Base-by-base conservation (phyloP, 2,113 vertebrate genomes). In the Phyllostomus hastatus region DNA sequence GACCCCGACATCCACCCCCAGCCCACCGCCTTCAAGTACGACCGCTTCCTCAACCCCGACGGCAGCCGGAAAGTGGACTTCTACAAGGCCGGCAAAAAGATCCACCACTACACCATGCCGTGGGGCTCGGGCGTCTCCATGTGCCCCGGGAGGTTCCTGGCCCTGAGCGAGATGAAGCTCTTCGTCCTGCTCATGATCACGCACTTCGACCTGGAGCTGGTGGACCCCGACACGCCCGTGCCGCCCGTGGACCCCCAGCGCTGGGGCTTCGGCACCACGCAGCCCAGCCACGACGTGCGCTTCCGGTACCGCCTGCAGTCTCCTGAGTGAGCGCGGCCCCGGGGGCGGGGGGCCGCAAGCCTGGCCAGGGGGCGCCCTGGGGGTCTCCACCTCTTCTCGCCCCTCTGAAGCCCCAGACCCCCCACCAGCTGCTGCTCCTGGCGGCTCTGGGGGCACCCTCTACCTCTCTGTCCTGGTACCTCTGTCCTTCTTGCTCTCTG, bases 91-190 rank as follows among this genome's bases (percentile, higher is more conserved):
- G 99, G 99, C 22, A 99, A 98, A 95, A 99, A 97, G 93, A 95
- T 99, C 89, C 99, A 99, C 91, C 99, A 99, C 43, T 99, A 98
- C 97, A 99, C 2, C 98, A 99, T 99, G 99, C 99, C 99, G 0
- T 99, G 99, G 99, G 99, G 99, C 0, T 98, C 99, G 0, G 99
- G 99, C 1, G 92, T 98, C 48, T 99, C 99, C 89, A 99, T 98
- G 93, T 99, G 99, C 59, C 99, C 99, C 0, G 99, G 99, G 0
- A 98, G 99, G 2, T 99, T 99, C 97, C 99, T 99, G 0, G 99
- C 99, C 73, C 88, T 97, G 0, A 98, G 98, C 20, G 99, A 99
- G 98, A 98, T 99, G 6, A 99, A 99, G 38, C 98, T 99, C 87
- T 99, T 99, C 97, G 88, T 98, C 66, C 99, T 99, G 90, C 96